A percentile compares a stretch with the other conserved stretches of the same genome.
phyloP scores from a whole-genome alignment of 1,140 invertebrate genomes.

The fruit fly (Drosophila melanogaster) region DNA sequence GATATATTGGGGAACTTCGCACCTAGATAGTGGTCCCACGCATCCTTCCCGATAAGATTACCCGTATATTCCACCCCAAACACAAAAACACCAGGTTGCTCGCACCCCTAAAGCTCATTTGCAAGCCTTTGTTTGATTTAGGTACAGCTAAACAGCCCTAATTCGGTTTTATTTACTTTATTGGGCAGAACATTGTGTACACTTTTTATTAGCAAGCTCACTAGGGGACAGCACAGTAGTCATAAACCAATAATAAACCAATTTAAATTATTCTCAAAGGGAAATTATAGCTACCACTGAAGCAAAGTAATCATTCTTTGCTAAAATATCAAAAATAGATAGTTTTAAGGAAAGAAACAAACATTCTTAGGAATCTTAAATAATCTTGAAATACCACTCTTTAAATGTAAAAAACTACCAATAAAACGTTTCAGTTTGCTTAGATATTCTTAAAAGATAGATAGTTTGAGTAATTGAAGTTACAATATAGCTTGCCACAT shows the following conservation, averaged over 20 bases:
- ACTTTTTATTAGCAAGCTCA: too few species aligned
- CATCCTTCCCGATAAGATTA: constrained; percentile 8
- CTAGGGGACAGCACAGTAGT: too few species aligned
- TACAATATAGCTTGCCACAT: constrained; percentile 7
- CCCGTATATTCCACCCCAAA: constrained; percentile 21
- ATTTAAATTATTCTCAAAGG: too few species aligned
- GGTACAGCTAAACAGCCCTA: constrained; percentile 1
- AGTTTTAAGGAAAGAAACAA: too few species aligned
- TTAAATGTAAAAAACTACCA: too few species aligned
- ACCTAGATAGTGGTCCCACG: not conserved
- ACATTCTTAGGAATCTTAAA: too few species aligned
- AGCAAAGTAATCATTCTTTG: too few species aligned
- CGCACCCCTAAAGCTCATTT: not conserved
- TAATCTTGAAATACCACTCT: too few species aligned
- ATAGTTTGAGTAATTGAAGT: not conserved
- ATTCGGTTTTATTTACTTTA: not conserved
- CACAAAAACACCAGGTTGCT: not conserved
- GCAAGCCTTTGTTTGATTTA: not conserved
- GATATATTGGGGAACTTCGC: not conserved
- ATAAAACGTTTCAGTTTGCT: not conserved
- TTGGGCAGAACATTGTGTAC: too few species aligned
- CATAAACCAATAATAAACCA: too few species aligned
- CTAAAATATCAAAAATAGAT: too few species aligned
- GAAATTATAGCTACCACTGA: too few species aligned
- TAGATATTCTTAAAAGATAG: not conserved